Evolutionary conservation across 2,888 invertebrate genomes (phyloP), one percentile per base, ranked within the genome.

Genomic region (Hylaea fasciaria): DNA sequence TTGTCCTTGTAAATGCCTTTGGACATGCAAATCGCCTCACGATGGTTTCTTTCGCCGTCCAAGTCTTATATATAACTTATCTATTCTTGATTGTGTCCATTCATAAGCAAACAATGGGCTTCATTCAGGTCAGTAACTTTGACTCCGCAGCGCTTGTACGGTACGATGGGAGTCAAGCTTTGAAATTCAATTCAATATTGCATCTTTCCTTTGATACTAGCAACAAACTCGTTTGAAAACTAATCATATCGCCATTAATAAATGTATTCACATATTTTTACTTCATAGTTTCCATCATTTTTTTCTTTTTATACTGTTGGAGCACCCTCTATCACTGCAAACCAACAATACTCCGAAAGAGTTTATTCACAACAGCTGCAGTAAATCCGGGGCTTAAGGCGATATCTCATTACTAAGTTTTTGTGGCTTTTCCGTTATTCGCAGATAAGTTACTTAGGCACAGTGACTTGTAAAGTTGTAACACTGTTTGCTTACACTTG

Each of bases 361-460:
- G 80, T 82, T 75, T 76, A 77, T 76, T 76, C 77, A 77, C 77
- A 80, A 81, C 80, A 80, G 64, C 66, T 73, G 74, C 69, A 75
- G 84, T 82, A 83, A 83, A 83, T 81, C 82, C 78, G 46, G 66
- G 68, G 75, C 79, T 76, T 74, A 65, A 65, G 81, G 81, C 82
- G 77, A 83, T 87, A 87, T 81, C 86, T 88, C 86, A 89, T 89
- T 89, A 89, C 82, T 57, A 86, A 89, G 72, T 88, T 88, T 74
- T 73, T 71, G 72, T 70, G 76, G 70, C 74, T 67, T 66, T 70
- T 68, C 72, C 64, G 78, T 75, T 84, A 81, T 82, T 85, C 82
- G 86, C 87, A 86, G 32, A 7, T 83, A 85, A 86, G 75, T 85
- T 84, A 5, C 10, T 71, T n/a, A n/a, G n/a, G 70, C 68, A 64